Percentiles rank a stretch among this genome's conserved stretches.
These are phyloP conservation scores for Xanthia icteritia DNA, from an alignment of 2,888 invertebrate genomes.

Conservation along the genomic window DNA sequence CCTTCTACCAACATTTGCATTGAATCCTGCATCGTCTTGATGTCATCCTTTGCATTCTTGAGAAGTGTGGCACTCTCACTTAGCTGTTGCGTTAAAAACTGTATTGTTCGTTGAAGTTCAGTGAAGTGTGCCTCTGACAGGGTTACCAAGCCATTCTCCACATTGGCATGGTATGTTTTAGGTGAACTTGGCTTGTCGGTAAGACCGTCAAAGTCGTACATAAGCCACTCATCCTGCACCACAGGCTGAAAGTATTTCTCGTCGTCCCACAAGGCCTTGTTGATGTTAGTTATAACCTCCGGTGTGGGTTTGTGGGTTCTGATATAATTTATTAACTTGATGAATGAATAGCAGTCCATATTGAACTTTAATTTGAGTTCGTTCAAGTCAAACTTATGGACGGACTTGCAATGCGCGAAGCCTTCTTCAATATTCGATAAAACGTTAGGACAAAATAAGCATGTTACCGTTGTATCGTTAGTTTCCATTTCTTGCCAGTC, in stretches of 20 bases:
- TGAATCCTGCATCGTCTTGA: constrained; percentile 91
- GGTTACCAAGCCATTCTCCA: constrained; percentile 91
- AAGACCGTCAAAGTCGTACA: constrained; percentile 93
- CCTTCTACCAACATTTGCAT: constrained; percentile 90
- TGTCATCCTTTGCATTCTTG: constrained; percentile 91
- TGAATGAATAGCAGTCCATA: constrained; percentile 95
- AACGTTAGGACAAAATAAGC: constrained; percentile 93
- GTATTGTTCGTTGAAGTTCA: constrained; percentile 91
- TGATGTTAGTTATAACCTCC: constrained; percentile 88
- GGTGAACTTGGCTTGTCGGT: constrained; percentile 82
- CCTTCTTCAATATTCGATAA: constrained; percentile 92
- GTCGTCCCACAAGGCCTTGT: constrained; percentile 92
- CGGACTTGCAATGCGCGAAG: constrained; percentile 91
- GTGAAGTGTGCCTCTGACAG: constrained; percentile 91
- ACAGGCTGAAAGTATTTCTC: constrained; percentile 95
- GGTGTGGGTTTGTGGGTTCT: constrained; percentile 91
- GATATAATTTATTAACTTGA: constrained; percentile 95
- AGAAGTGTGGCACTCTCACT: constrained; percentile 91
- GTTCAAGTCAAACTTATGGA: constrained; percentile 92
- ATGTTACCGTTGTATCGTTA: constrained; percentile 85
- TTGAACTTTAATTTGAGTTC: constrained; percentile 92
- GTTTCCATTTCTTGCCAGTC: constrained; percentile 89
- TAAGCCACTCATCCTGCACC: constrained; percentile 95
- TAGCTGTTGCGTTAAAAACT: constrained; percentile 89
- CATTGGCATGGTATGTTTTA: constrained; percentile 90